These are phyloP conservation scores for Heterodera filipjevi DNA, from an alignment of 2,888 invertebrate genomes.

Conservation along the genomic window DNA sequence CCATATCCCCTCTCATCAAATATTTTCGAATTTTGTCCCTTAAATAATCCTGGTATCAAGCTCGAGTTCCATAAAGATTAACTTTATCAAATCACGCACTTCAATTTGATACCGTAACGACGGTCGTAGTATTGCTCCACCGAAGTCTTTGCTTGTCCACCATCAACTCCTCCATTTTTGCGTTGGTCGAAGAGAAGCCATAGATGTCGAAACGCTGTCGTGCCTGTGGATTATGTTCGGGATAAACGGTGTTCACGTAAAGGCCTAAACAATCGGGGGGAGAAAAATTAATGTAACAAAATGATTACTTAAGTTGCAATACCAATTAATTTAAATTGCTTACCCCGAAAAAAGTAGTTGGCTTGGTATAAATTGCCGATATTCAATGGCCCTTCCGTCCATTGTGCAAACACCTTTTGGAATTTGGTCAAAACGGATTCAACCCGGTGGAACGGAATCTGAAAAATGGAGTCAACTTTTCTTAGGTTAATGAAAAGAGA, in stretches of 20 bases:
- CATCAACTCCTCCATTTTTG: neutral
- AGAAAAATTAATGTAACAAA: neutral
- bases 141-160: neutral
- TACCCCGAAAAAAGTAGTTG: neutral
- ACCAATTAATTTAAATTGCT: too few species aligned
- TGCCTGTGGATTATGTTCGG: neutral
- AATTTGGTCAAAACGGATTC: neutral
- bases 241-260: neutral
- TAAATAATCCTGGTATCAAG: too few species aligned
- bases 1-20: too few species aligned
- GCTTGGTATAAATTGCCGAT: neutral
- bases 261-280: conserved; percentile 3
- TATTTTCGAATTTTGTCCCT: too few species aligned
- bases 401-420: neutral
- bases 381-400: neutral
- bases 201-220: neutral
- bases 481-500: too few species aligned
- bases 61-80: too few species aligned
- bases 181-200: neutral
- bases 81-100: too few species aligned
- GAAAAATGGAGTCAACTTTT: too few species aligned
- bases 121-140: neutral
- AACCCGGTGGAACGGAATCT: conserved; percentile 33
- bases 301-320: too few species aligned
- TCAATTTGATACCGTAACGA: conserved; percentile 1